phyloP scores from a whole-genome alignment of 1,140 invertebrate genomes.

The Sitophilus oryzae region DNA sequence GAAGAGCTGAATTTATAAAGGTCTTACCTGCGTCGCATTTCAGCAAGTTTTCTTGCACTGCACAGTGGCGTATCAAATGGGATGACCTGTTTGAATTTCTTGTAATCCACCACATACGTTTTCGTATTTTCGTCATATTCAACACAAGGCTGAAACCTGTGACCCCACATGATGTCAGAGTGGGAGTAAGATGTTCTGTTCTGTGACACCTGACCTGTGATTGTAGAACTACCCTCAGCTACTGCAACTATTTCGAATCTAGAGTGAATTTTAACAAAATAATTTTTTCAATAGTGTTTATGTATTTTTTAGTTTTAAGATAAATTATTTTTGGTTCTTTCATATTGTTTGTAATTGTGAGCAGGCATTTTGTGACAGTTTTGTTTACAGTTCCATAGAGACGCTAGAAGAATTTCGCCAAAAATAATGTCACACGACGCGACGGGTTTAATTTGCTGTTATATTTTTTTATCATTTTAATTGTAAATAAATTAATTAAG shows the following conservation, averaged over 20 bases:
- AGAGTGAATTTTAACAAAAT: too few species aligned
- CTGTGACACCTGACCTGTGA: slow-evolving; percentile 69
- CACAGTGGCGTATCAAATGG: slow-evolving; percentile 90
- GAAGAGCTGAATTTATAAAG: not conserved
- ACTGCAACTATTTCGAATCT: slow-evolving; percentile 84
- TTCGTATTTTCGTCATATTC: slow-evolving; percentile 26
- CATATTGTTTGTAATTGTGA: too few species aligned
- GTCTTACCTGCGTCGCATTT: slow-evolving; percentile 17
- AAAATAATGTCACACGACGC: too few species aligned
- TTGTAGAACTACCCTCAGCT: slow-evolving; percentile 74
- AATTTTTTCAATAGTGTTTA: too few species aligned
- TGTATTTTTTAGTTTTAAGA: too few species aligned
- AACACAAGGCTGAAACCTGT: slow-evolving; percentile 57
- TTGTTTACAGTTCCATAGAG: too few species aligned
- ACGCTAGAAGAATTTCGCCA: too few species aligned
- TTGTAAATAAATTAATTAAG: too few species aligned
- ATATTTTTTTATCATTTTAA: too few species aligned
- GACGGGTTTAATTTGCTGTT: too few species aligned
- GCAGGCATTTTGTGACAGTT: too few species aligned
- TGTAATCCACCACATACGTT: slow-evolving; percentile 42
- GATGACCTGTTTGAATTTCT: slow-evolving; percentile 85
- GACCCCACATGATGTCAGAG: slow-evolving; percentile 79
- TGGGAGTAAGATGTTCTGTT: slow-evolving; percentile 74
- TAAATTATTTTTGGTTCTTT: too few species aligned
- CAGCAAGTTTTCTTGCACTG: slow-evolving; percentile 54